Base-by-base conservation (phyloP, 2,888 invertebrate species). In the Antitype chi region DNA sequence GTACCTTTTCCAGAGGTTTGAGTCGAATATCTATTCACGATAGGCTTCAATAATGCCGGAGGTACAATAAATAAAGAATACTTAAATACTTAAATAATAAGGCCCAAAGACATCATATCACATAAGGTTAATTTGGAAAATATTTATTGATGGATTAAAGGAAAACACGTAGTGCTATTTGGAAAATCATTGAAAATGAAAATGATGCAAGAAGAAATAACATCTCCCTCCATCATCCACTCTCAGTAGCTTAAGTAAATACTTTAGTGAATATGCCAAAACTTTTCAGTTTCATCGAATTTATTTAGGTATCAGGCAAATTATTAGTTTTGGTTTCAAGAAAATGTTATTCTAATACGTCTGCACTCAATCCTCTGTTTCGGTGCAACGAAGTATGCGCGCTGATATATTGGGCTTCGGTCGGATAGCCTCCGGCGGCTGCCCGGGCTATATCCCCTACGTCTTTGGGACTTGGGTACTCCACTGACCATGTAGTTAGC, bases 381-480 rank as follows among this genome's bases (percentile, higher is more conserved):
- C 68, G n/a, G 85, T 86, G 82, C 89, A 91, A 91, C 92, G 91
- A 91, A 93, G 94, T 93, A 94, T 94, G 94, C 92, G 89, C 91
- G 91, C 95, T 96, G 96, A 97, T 97, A 96, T 97, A 97, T 97
- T 95, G 94, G 93, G 93, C 94, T 92, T 92, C 91, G 94, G 90
- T 90, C 92, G 94, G 88, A 92, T 94, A 94, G 96, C 96, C 96
- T 87, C 94, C 94, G 95, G 96, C 96, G 88, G 85, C 89, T 90
- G 90, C 90, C 88, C 78, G 68, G 80, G 83, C 85, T 78, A 77
- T 87, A 74, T 86, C 74, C 85, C 78, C 76, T 78, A 69, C 76
- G 76, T 75, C 84, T 88, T 79, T 82, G 76, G 38, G 38, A 38
- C 38, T 38, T 38, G 3, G 81, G 79, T 82, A 83, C 80, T 80